Percentiles rank a stretch among this genome's conserved stretches.
These are phyloP conservation scores for Prunella himalayana DNA, from an alignment of 2,113 vertebrate genomes.

Conservation along the genomic window DNA sequence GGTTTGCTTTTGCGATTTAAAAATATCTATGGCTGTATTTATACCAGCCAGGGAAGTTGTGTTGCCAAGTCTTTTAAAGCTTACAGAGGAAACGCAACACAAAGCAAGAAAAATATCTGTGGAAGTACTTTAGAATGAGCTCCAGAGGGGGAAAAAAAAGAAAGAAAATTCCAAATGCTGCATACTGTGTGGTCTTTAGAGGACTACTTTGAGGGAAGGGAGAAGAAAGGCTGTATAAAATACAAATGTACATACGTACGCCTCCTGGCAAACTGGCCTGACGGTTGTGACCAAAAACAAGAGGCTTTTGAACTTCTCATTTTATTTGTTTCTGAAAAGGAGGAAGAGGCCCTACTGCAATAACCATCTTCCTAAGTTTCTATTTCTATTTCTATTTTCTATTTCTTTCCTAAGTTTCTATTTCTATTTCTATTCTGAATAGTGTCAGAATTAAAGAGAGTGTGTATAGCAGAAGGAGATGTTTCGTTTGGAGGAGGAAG, in stretches of 20 bases:
- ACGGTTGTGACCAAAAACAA: neutral
- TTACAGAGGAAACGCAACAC: constrained; percentile 27
- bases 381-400: too few relatives aligned
- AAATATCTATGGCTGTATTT: constrained; percentile 49
- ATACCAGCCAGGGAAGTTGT: constrained; percentile 6
- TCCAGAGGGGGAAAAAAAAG: neutral
- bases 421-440: neutral
- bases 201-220: neutral
- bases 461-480: neutral
- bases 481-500: neutral
- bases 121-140: constrained; percentile 38
- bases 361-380: neutral
- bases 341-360: neutral
- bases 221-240: neutral
- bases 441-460: neutral
- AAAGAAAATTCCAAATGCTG: neutral
- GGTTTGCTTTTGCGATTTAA: constrained; percentile 22
- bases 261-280: neutral
- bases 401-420: too few relatives aligned
- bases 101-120: constrained; percentile 49
- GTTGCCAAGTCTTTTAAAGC: constrained; percentile 40
- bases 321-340: neutral
- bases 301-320: neutral
- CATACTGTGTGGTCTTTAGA: neutral
- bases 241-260: neutral